Evolutionary conservation across 2,797 vertebrate species (phyloP).

Genomic region (Anisognathus igniventris): DNA sequence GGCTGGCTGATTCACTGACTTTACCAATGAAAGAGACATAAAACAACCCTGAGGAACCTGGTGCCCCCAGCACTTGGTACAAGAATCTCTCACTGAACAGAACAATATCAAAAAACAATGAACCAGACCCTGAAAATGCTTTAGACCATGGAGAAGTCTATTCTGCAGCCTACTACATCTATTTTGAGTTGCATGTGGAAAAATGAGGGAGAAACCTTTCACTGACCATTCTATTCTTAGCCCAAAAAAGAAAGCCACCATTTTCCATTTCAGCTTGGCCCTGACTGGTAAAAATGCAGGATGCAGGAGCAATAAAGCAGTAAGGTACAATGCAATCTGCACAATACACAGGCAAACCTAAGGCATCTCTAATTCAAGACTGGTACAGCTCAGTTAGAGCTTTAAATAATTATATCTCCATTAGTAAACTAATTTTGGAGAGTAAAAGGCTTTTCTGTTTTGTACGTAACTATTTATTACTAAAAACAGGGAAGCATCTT

Average conservation of each 20-base stretch:
- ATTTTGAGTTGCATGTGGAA: neutral
- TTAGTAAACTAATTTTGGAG: neutral
- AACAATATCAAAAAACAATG: neutral
- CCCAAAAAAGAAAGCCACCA: neutral
- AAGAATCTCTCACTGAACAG: neutral
- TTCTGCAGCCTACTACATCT: neutral
- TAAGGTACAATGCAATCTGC: neutral
- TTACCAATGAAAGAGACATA: neutral
- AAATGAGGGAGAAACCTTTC: neutral
- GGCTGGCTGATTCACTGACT: neutral
- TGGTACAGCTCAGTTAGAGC: neutral
- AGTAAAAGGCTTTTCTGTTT: neutral
- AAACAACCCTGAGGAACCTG: neutral
- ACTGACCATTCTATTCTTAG: neutral
- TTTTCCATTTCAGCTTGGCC: neutral
- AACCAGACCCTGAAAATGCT: neutral
- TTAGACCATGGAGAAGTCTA: neutral
- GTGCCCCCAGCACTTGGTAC: accelerated
- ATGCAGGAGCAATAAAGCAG: neutral
- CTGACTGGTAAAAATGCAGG: neutral
- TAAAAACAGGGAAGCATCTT: neutral
- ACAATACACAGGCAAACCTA: neutral
- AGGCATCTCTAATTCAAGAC: neutral
- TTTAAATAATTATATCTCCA: neutral
- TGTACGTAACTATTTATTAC: neutral